Conservation (phyloP, 2,888 invertebrate species). For the Cheilosia scutellata region DNA sequence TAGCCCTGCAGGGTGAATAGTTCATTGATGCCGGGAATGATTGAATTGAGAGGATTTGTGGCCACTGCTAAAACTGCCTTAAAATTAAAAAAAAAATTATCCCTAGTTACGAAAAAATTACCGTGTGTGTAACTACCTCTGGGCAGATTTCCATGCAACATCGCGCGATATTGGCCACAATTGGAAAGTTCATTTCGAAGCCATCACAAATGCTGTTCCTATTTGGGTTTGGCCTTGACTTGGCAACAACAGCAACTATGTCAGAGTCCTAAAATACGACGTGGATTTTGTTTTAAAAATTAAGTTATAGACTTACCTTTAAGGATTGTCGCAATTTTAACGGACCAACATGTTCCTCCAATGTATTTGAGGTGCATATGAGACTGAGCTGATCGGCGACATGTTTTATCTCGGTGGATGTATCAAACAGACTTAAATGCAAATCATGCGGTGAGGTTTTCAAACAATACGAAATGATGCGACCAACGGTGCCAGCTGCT, state of each 20-base stretch:
- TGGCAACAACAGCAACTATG: conserved; percentile 58
- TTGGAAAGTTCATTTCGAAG: conserved; percentile 70
- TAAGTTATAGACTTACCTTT: conserved; percentile 38
- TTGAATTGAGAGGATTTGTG: conserved; percentile 73
- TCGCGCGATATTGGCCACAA: conserved; percentile 70
- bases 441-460: conserved; percentile 61
- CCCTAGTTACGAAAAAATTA: too few relatives aligned
- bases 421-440: conserved; percentile 65
- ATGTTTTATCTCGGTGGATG: conserved; percentile 47
- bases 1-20: conserved; percentile 59
- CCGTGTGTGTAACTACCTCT: conserved; percentile 41
- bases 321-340: conserved; percentile 65
- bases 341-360: conserved; percentile 63
- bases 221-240: conserved; percentile 41
- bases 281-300: not conserved
- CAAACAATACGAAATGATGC: conserved; percentile 67
- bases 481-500: conserved; percentile 72
- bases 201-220: conserved; percentile 6
- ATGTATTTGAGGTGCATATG: conserved; percentile 58
- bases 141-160: conserved; percentile 76
- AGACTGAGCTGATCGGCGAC: conserved; percentile 60
- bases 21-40: conserved; percentile 72
- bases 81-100: not conserved
- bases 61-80: conserved; percentile 74
- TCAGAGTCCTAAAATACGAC: conserved; percentile 47